Base-by-base conservation (phyloP, 2,113 vertebrate species). In the Cinclus mexicanus region DNA sequence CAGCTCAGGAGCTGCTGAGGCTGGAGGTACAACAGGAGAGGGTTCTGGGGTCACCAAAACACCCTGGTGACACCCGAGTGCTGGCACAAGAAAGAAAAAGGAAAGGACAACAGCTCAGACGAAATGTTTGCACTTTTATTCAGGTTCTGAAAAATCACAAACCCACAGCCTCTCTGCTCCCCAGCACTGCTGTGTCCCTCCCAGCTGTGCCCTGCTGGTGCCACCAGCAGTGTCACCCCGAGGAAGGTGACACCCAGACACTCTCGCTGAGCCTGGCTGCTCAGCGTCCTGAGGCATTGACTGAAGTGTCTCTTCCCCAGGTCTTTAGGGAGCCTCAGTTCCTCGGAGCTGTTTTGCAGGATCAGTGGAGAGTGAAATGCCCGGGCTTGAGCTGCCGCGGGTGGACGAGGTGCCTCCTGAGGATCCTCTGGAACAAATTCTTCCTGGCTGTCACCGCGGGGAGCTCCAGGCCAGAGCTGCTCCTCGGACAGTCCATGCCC, bases 321-420 rank as follows among this genome's bases (percentile, higher is more conserved):
- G 42, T 29, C 50, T 41, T 21, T 13, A 39, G 72, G 61, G 49
- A 84, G 4, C 3, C 22, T 69, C 79, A 46, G n/a, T 5, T 75
- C 59, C 74, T 64, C 41, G 10, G 83, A 75, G 44, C 67, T 64
- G 78, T 53, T 78, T 18, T 35, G 37, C 47, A 31, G 57, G 53
- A n/a, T 89, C 87, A 92, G 7, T n/a, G 70, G 55, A 71, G 47
- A 23, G 74, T n/a, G 60, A 92, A 72, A 83, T n/a, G 15, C 2
- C 5, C 60, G 4, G n/a, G 69, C 37, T 65, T 78, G 71, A 84
- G 85, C 53, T 69, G 87, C 72, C 3, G 37, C 7, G 37, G 26
- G 37, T 65, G 91, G 23, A 44, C 53, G 16, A 87, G 71, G 28
- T 75, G 83, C 49, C 87, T 97, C 92, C 94, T 74, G 87, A 96